phyloP scores from a whole-genome alignment of 64 coral and sea anemone genomes.

The Pocillopora damicornis region DNA sequence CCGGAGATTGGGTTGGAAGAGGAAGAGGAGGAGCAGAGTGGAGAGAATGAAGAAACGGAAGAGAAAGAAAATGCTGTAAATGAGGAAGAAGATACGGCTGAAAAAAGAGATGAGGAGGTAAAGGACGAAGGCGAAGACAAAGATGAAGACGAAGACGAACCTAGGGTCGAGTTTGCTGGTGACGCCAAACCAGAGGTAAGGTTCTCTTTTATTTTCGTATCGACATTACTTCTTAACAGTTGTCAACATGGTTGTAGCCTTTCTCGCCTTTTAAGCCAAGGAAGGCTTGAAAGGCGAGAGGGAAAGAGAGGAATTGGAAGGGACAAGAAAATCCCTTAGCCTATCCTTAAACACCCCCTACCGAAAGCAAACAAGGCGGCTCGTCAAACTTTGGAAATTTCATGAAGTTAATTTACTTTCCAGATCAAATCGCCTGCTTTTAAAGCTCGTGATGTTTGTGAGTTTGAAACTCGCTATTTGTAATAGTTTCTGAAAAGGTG shows the following conservation, averaged over 20 bases:
- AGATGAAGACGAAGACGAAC: slow-evolving; percentile 48
- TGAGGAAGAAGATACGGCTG: background rate
- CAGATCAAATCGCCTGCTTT: no score
- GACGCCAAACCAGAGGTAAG: slow-evolving; percentile 19
- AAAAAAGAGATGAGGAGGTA: background rate
- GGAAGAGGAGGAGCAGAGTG: background rate
- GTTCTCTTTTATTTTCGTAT: background rate
- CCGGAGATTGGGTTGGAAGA: background rate
- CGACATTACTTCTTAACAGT: background rate
- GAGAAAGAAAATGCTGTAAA: background rate
- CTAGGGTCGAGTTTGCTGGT: slow-evolving; percentile 42
- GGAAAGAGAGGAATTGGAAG: no score
- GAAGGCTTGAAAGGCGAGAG: no score
- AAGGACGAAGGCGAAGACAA: background rate
- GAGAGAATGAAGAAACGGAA: background rate
- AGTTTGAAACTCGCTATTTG: background rate
- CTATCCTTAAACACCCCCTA: no score
- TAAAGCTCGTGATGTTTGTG: no score
- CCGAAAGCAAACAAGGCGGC: no score
- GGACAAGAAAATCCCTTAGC: no score
- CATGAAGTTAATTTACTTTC: no score
- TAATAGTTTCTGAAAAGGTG: background rate
- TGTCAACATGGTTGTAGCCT: no score
- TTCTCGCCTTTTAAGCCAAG: no score
- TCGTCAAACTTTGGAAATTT: no score